phyloP scores from a whole-genome alignment of 2,797 vertebrate genomes.

The Hippopotamyrus pictus region DNA sequence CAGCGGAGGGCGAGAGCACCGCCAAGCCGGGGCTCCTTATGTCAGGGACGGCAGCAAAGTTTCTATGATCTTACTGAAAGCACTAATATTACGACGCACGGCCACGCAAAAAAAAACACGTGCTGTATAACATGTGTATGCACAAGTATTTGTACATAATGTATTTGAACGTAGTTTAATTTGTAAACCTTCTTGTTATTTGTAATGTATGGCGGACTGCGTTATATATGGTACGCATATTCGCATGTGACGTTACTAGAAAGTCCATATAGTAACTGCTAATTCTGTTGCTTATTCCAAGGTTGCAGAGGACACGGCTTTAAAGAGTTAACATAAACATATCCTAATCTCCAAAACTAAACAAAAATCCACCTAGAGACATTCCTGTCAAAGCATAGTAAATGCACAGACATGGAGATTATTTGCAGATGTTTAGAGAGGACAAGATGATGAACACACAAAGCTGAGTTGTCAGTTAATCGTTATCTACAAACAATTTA shows the following conservation, averaged over 20 bases:
- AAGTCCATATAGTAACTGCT: neutral
- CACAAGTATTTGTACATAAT: neutral
- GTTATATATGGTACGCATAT: neutral
- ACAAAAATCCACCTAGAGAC: constrained; percentile 16
- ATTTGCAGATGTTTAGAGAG: constrained; percentile 19
- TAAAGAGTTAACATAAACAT: constrained; percentile 17
- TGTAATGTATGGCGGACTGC: neutral
- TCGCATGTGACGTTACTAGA: neutral
- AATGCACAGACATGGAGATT: constrained; percentile 21
- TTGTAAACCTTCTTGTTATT: neutral
- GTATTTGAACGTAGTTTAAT: neutral
- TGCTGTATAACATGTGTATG: neutral
- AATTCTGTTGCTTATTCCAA: neutral
- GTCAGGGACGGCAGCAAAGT: neutral
- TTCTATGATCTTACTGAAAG: neutral
- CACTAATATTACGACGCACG: neutral
- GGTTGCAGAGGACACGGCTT: neutral
- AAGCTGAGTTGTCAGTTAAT: constrained; percentile 14
- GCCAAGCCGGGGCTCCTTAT: neutral
- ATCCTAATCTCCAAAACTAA: constrained; percentile 17
- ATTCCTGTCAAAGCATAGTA: constrained; percentile 14
- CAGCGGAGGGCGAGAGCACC: neutral
- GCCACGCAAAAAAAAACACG: neutral
- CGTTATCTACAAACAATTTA: constrained; percentile 12
- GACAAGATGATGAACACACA: constrained; percentile 15